Evolutionary conservation across 2,797 vertebrate species (phyloP).

Genomic region (Sarcophilus harrisii): DNA sequence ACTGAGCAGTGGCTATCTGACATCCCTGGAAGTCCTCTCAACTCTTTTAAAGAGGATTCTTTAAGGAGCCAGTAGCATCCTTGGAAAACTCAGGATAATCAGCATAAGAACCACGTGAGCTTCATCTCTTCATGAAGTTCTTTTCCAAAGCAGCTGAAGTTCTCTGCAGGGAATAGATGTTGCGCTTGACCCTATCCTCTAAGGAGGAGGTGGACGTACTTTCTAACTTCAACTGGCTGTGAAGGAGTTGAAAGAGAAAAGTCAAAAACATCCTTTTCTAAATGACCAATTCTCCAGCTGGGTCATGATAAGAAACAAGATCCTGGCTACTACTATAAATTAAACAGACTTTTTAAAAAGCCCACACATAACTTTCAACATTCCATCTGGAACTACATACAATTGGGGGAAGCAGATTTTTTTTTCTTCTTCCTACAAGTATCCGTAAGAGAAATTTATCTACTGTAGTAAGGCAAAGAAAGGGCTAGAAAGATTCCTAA

Average conservation of each 20-base stretch:
- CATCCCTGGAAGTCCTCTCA: conserved; percentile 59
- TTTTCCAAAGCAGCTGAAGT: conserved; percentile 92
- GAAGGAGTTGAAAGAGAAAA: conserved; percentile 12
- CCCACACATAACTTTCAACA: conserved; percentile 35
- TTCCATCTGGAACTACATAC: conserved; percentile 59
- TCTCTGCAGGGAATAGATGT: conserved; percentile 96
- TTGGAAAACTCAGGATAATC: conserved; percentile 65
- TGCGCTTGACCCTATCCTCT: conserved; percentile 95
- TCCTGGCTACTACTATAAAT: not conserved
- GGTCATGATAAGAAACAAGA: not conserved
- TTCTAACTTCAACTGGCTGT: conserved; percentile 95
- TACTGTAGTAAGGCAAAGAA: conserved; percentile 44
- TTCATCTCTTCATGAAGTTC: conserved; percentile 94
- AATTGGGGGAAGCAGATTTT: not conserved
- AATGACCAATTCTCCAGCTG: not conserved
- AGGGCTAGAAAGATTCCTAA: conserved; percentile 46
- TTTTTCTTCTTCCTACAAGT: conserved; percentile 48
- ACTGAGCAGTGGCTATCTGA: conserved; percentile 67
- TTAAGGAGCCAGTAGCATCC: conserved; percentile 69
- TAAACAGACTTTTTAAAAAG: conserved; percentile 32
- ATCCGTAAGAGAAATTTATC: conserved; percentile 52
- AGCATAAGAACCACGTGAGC: not conserved
- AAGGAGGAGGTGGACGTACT: conserved; percentile 92
- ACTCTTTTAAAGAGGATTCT: conserved; percentile 78
- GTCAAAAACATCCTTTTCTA: conserved; percentile 3